A percentile compares a stretch with the other conserved stretches of the same genome.
phyloP scores from a whole-genome alignment of 1,140 invertebrate genomes.

The Coptotermes formosanus region DNA sequence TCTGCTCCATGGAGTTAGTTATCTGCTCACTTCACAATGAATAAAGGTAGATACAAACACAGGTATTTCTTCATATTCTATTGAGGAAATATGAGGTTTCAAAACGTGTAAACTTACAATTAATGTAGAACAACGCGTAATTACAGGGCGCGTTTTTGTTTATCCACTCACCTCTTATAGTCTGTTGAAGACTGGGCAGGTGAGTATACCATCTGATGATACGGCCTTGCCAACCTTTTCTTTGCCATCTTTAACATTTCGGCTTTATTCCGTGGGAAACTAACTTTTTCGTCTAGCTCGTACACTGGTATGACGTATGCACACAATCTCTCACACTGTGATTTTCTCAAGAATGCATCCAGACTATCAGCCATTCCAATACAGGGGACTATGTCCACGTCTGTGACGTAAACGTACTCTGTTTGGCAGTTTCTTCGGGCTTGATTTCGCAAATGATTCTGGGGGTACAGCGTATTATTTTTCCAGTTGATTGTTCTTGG shows the following conservation, averaged over 20 bases:
- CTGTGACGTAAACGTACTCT: constrained; percentile 38
- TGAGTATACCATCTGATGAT: constrained; percentile 50
- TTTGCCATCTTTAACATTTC: constrained; percentile 47
- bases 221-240: constrained; percentile 48
- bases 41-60: too few species aligned
- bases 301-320: constrained; percentile 57
- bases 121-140: too few species aligned
- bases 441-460: constrained; percentile 42
- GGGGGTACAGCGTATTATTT: constrained; percentile 37
- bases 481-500: neutral
- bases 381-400: constrained; percentile 42
- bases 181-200: constrained; percentile 46
- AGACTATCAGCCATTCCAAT: neutral
- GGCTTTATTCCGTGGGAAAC: constrained; percentile 47
- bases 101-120: too few species aligned
- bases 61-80: too few species aligned
- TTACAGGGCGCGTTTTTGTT: neutral
- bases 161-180: constrained; percentile 45
- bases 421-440: constrained; percentile 40
- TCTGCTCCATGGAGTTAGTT: too few species aligned
- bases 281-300: constrained; percentile 45
- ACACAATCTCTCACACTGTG: constrained; percentile 35
- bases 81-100: too few species aligned
- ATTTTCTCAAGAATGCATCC: neutral
- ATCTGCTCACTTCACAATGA: too few species aligned